Base-by-base conservation (phyloP, 1,140 invertebrate genomes). In the Trichoplusia ni region DNA sequence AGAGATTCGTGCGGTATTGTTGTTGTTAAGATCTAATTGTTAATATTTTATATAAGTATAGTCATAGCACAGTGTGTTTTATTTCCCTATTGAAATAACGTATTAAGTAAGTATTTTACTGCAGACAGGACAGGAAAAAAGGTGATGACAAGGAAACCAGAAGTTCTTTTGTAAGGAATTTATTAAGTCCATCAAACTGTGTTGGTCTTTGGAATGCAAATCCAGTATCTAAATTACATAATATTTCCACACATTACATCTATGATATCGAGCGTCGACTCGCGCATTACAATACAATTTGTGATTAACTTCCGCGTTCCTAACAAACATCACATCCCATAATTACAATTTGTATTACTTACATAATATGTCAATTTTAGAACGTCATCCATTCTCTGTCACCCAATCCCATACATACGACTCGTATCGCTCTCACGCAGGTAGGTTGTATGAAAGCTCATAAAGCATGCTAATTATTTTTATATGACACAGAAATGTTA, bases 131-230 rank as follows among this genome's bases (percentile, higher is more conserved):
- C 8, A 13, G n/a, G n/a, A 19, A 21, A 19, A 18, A 11, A 7
- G 23, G 11, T 5, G 37, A 6, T 49, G 25, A 73, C 64, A 73
- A 18, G 54, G 67, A 66, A 46, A 49, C 61, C 61, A 44, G 16
- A 1, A 31, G 25, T 16, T 61, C 62, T 64, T 77, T 67, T 77
- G 58, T 64, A 68, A 54, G 69, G 66, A 77, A 76, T 88, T 89
- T 87, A 87, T 89, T 86, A 78, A 86, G 72, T 86, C 75, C 82
- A 86, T 85, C 81, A 85, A 89, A 84, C 76, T 82, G 78, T 80
- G 81, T 86, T 77, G 82, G 83, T 79, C 74, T 84, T 86, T 87
- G 86, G 86, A 89, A 89, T 87, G 86, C 86, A 80, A 69, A 81
- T 82, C 81, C 76, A 86, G 64, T 79, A 78, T 73, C 79, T 81